A percentile compares a stretch with the other conserved stretches of the same genome.
Conservation (phyloP, 2,797 vertebrate genomes). For the Sphenopsis melanotis region DNA sequence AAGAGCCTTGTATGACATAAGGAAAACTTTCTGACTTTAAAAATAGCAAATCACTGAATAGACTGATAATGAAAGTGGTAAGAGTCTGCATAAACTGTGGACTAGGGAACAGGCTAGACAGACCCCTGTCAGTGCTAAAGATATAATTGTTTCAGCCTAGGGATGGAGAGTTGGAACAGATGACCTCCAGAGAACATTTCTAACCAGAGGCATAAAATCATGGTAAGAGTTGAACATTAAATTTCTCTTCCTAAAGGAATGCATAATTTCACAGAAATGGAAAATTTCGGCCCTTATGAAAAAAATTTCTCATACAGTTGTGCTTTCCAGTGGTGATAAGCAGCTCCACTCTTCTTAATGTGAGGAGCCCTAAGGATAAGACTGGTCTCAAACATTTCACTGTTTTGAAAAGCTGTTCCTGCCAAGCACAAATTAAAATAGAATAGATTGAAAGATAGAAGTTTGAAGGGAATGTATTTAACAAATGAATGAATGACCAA, state of each 20-base stretch:
- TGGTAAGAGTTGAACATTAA: not conserved
- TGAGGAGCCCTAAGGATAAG: not conserved
- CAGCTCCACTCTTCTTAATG: not conserved
- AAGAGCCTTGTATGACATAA: not conserved
- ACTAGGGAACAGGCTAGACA: not conserved
- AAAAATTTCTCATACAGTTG: not conserved
- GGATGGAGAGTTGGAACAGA: not conserved
- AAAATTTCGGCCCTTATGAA: not conserved
- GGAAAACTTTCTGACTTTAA: constrained; percentile 31
- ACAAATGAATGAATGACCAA: not conserved
- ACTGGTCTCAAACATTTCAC: not conserved
- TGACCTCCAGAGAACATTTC: not conserved
- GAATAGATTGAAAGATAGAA: not conserved
- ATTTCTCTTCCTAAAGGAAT: not conserved
- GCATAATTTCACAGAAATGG: not conserved
- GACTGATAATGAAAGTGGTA: not conserved
- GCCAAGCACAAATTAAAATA: not conserved
- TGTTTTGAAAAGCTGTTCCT: not conserved
- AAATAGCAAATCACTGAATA: not conserved
- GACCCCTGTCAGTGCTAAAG: not conserved
- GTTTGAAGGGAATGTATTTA: not conserved
- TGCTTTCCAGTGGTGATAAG: not conserved
- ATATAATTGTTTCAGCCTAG: constrained; percentile 2
- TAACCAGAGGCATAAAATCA: not conserved
- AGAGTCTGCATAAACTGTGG: not conserved